phyloP scores from a whole-genome alignment of 2,113 vertebrate species.

The Nothocercus nigrocapillus region DNA sequence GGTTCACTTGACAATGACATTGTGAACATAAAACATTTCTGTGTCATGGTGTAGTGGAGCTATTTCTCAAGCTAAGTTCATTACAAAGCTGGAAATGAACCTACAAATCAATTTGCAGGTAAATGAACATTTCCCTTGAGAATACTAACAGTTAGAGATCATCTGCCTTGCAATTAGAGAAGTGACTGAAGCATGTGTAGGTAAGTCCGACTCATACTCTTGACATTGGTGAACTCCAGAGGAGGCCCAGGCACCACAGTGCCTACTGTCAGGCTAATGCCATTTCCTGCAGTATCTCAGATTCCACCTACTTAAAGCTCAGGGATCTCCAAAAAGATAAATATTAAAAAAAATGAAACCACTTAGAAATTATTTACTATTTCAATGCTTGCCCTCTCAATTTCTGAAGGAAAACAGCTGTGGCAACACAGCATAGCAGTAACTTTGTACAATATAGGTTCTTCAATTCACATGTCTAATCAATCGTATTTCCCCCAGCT shows the following conservation, averaged over 20 bases:
- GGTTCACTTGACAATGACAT: not conserved
- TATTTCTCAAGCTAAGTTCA: not conserved
- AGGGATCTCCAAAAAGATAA: not conserved
- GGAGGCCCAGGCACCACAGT: not conserved
- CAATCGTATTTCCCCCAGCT: not conserved
- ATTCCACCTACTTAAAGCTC: not conserved
- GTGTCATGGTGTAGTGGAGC: not conserved
- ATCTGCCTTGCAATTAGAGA: not conserved
- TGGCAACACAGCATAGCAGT: not conserved
- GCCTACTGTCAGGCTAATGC: not conserved
- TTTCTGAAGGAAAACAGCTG: not conserved
- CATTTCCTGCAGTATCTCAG: not conserved
- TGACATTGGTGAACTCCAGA: not conserved
- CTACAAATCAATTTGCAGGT: not conserved
- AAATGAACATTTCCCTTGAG: not conserved
- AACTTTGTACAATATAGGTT: not conserved
- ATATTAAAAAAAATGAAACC: not conserved
- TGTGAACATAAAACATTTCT: not conserved
- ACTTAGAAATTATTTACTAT: not conserved
- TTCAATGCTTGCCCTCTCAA: not conserved
- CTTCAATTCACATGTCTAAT: not conserved
- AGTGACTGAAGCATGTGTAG: not conserved
- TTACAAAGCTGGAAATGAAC: not conserved
- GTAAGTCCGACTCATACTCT: not conserved
- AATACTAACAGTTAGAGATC: not conserved